Conservation (phyloP, 2,888 invertebrate species). For the Eupithecia insigniata region DNA sequence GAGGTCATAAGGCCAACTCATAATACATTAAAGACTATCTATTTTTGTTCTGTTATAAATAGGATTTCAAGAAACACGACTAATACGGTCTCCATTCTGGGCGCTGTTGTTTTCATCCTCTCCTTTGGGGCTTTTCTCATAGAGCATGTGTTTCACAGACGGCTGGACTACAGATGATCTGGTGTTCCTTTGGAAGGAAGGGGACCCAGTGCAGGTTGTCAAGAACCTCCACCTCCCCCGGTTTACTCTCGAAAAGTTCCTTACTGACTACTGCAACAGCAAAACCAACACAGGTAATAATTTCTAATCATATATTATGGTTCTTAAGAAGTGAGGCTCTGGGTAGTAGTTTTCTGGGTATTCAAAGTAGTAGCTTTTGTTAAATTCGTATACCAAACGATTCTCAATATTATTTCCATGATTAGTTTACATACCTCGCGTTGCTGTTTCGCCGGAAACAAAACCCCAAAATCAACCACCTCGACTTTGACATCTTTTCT, state of each 20-base stretch:
- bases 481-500: constrained; percentile 11
- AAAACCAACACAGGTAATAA: constrained; percentile 96
- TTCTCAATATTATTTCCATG: constrained; percentile 6
- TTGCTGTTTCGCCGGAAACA: constrained; percentile 19
- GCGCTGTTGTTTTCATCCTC: neutral
- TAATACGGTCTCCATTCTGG: neutral
- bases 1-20: constrained; percentile 13
- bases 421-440: constrained; percentile 14
- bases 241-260: constrained; percentile 96
- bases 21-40: neutral
- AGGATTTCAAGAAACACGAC: neutral
- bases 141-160: constrained; percentile 83
- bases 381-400: constrained; percentile 19
- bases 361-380: constrained; percentile 17
- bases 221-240: constrained; percentile 96
- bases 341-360: constrained; percentile 12
- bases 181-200: constrained; percentile 98
- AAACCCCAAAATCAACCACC: constrained; percentile 23
- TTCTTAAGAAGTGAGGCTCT: constrained; percentile 45
- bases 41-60: neutral
- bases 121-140: constrained; percentile 1
- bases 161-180: constrained; percentile 99
- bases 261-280: constrained; percentile 98
- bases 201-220: constrained; percentile 97
- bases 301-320: constrained; percentile 8